Conservation (phyloP, 2,113 vertebrate species). For the Solea solea region DNA sequence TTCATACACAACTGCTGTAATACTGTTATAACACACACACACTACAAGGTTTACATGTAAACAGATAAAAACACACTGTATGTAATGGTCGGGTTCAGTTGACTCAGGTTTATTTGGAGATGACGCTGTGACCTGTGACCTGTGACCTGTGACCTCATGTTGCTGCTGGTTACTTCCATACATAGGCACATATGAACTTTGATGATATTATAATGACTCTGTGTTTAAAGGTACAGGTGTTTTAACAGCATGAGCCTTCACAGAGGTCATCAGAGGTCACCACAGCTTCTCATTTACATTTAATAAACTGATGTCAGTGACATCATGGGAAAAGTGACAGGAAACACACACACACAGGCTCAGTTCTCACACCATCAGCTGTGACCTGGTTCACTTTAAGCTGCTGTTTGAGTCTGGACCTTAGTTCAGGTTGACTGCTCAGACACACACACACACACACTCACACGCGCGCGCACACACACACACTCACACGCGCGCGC, state of each 20-base stretch:
- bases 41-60: slow-evolving; percentile 42
- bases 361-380: slow-evolving; percentile 74
- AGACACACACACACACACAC: slow-evolving; percentile 60
- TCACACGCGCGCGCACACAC: slow-evolving; percentile 66
- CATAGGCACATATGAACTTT: no score
- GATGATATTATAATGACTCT: no score
- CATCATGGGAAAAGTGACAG: slow-evolving; percentile 50
- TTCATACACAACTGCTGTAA: slow-evolving; percentile 50
- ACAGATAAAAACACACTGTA: slow-evolving; percentile 40
- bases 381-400: slow-evolving; percentile 77
- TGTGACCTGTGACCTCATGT: no score
- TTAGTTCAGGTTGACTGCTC: slow-evolving; percentile 77
- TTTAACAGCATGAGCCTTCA: no score
- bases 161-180: no score
- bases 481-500: no score
- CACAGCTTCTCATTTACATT: no score
- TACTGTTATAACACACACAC: slow-evolving; percentile 15
- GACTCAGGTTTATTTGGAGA: no score
- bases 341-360: slow-evolving; percentile 32
- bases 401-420: slow-evolving; percentile 71
- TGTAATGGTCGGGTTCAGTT: no score
- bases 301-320: slow-evolving; percentile 1
- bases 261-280: no score
- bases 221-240: no score
- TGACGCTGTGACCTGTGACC: no score